A percentile compares a stretch with the other conserved stretches of the same genome.
phyloP scores from a whole-genome alignment of 2,113 vertebrate genomes.

The Scatophagus argus region DNA sequence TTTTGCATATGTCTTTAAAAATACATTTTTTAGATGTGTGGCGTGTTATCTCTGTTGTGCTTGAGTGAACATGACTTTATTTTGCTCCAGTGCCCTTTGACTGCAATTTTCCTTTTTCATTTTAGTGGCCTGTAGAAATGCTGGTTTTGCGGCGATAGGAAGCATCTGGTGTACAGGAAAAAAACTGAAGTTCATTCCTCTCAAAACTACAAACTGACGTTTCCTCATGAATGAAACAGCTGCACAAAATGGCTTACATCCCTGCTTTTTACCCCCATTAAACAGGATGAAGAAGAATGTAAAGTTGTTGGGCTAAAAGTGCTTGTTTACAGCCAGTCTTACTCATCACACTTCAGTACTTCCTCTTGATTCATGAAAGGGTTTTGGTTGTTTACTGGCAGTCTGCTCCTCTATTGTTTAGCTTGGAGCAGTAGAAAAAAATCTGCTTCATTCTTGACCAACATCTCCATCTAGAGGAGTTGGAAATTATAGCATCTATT shows the following conservation, averaged over 20 bases:
- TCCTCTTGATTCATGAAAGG: conserved; percentile 35
- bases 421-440: neutral
- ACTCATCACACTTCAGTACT: conserved; percentile 24
- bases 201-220: conserved; percentile 8
- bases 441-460: conserved; percentile 39
- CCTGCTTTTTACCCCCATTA: conserved; percentile 19
- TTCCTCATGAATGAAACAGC: conserved; percentile 8
- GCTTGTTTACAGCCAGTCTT: conserved; percentile 28
- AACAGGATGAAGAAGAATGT: conserved; percentile 59
- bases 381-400: conserved; percentile 34
- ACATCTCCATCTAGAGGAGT: conserved; percentile 74
- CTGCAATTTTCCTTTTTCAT: conserved; percentile 34
- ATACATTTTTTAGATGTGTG: conserved; percentile 38
- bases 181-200: neutral
- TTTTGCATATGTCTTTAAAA: conserved; percentile 33
- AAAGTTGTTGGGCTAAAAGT: neutral
- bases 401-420: conserved; percentile 34
- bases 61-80: conserved; percentile 21
- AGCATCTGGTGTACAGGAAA: conserved; percentile 44
- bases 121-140: conserved; percentile 70
- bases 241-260: conserved; percentile 9
- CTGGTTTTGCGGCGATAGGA: neutral
- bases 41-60: conserved; percentile 40
- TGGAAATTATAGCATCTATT: neutral
- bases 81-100: conserved; percentile 38